Conservation (phyloP, 2,113 vertebrate genomes). For the Agelaius phoeniceus region DNA sequence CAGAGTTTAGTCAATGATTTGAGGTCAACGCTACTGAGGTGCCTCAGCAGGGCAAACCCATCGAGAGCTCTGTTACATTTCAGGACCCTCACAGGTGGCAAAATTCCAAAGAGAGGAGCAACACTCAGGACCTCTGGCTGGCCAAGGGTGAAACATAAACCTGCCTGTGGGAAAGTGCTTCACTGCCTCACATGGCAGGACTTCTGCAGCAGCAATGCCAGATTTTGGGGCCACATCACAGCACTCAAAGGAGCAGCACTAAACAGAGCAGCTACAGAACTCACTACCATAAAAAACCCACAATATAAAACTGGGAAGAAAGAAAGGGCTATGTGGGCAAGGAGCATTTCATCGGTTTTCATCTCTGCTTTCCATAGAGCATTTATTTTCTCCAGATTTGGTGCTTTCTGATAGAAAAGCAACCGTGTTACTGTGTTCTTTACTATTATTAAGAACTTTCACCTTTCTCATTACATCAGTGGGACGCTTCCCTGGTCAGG, state of each 20-base stretch:
- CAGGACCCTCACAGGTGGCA: neutral
- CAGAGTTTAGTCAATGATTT: neutral
- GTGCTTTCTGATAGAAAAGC: neutral
- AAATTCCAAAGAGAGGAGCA: neutral
- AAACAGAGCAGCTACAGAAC: neutral
- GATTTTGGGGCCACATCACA: neutral
- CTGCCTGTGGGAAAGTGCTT: neutral
- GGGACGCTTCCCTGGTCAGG: neutral
- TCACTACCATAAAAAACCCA: neutral
- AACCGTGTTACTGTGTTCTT: neutral
- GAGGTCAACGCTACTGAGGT: neutral
- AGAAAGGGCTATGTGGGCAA: neutral
- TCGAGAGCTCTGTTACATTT: neutral
- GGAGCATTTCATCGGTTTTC: neutral
- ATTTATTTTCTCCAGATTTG: neutral
- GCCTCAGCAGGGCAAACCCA: neutral
- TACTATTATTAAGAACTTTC: conserved; percentile 23
- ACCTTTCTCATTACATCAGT: conserved; percentile 31
- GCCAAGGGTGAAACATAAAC: neutral
- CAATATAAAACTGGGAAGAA: neutral
- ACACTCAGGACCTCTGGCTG: neutral
- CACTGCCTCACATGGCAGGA: fast-evolving
- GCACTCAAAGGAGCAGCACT: neutral
- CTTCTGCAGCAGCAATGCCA: neutral
- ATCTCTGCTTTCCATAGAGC: neutral